Evolutionary conservation across 2,113 vertebrate genomes (phyloP), one percentile per base, ranked within the genome.

Genomic region (Eclectus roratus): DNA sequence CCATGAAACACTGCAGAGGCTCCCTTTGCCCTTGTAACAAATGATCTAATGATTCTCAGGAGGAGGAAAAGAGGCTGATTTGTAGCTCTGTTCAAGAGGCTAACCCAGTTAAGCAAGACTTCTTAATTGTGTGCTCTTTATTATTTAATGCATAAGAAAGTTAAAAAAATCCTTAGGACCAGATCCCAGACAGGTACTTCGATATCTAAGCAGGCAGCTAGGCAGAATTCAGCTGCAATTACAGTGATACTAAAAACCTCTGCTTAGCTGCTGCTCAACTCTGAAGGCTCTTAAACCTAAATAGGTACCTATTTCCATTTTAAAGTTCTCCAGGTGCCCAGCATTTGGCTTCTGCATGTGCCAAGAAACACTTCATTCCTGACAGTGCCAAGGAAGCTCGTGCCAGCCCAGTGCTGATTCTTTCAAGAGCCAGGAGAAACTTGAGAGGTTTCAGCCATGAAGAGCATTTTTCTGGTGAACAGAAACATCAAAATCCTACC

Each of bases 71-170:
- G 11, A 83, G 91, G 60, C 76, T 96, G 58, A 94, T 94, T 94
- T 93, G 93, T 90, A 89, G 85, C 63, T 82, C 84, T 91, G 53
- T 94, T 94, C 66, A 94, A 94, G 70, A 89, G 35, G 47, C 46
- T 88, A 60, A 56, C 19, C 11, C 68, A 89, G 68, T 88, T 93
- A 94, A 93, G 68, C 33, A 83, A 80, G 85, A 52, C 50, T 80
- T 85, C 91, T 80, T 91, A 96, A 96, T 95, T 95, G 85, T 82
- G 68, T 80, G n/a, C 4, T 82, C 68, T 95, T 96, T 82, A 80
- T 83, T 91, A 90, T 95, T 91, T 90, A 85, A 91, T 71, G 49
- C 28, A 80, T 53, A 84, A 71, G 83, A 90, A 80, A 47, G 39
- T 37, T n/a, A 28, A 71, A 79, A 79, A 82, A 77, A 25, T 43